phyloP scores from a whole-genome alignment of 1,140 invertebrate species.

The Heliconius melpomene region DNA sequence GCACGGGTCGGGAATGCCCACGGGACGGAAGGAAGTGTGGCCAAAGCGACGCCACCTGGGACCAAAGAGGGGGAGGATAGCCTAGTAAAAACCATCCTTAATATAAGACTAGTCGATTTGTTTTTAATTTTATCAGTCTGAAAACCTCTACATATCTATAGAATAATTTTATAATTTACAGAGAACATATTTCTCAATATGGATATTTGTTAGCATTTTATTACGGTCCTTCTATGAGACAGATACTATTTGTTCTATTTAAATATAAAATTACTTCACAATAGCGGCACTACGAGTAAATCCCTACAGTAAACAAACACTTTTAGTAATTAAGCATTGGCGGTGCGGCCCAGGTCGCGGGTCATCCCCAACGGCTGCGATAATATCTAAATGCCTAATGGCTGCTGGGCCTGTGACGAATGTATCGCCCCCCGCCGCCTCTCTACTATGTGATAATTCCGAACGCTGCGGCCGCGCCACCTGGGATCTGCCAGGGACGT shows the following conservation, averaged over 20 bases:
- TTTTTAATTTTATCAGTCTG: constrained; percentile 1
- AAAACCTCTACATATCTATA: background rate
- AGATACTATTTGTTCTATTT: constrained; percentile 4
- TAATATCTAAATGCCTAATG: constrained; percentile 81
- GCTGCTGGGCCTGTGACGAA: constrained; percentile 80
- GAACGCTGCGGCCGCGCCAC: constrained; percentile 80
- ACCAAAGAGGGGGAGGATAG: constrained; percentile 49
- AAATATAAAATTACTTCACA: background rate
- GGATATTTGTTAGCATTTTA: background rate
- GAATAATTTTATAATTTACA: background rate
- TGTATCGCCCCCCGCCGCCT: constrained; percentile 63
- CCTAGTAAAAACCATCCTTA: constrained; percentile 40
- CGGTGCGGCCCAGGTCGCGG: constrained; percentile 71
- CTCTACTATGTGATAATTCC: constrained; percentile 80
- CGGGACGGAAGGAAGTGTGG: constrained; percentile 69
- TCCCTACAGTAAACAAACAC: constrained; percentile 66
- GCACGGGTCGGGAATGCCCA: constrained; percentile 58
- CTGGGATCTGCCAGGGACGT: constrained; percentile 73
- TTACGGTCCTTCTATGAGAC: background rate
- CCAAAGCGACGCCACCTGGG: constrained; percentile 67
- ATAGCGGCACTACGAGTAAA: constrained; percentile 21
- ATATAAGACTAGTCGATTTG: constrained; percentile 22
- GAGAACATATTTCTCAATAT: background rate
- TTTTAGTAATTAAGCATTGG: constrained; percentile 77
- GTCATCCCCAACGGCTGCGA: constrained; percentile 71